Conservation (phyloP, 2,888 invertebrate species). For the Microplitis deprimator region DNA sequence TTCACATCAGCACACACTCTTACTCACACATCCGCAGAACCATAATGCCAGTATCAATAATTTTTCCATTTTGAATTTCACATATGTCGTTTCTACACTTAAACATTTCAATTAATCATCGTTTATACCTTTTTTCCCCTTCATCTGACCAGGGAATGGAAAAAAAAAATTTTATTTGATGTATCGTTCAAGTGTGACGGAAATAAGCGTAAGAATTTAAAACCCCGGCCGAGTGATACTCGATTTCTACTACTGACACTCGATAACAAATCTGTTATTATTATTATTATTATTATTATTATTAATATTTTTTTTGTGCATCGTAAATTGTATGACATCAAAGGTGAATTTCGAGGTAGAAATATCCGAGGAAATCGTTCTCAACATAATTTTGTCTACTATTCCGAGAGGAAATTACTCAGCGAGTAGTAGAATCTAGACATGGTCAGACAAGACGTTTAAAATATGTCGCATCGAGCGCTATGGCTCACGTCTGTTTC, state of each 20-base stretch:
- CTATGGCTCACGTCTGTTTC: too few relatives aligned
- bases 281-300: neutral
- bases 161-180: neutral
- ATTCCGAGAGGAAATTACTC: constrained; percentile 34
- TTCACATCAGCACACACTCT: neutral
- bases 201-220: neutral
- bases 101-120: constrained; percentile 1
- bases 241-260: neutral
- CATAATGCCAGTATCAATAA: neutral
- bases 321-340: neutral
- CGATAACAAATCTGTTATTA: neutral
- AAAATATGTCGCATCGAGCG: constrained; percentile 61
- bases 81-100: neutral
- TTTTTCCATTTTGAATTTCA: neutral
- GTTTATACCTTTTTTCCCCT: neutral
- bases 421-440: constrained; percentile 21
- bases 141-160: too few relatives aligned
- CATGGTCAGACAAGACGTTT: neutral
- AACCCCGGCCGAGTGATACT: neutral
- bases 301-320: neutral
- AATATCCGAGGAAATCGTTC: neutral
- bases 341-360: neutral
- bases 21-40: neutral
- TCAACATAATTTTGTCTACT: neutral
- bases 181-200: neutral